Conservation (phyloP, 2,797 vertebrate genomes). For the Poeciliopsis paucimaculata region DNA sequence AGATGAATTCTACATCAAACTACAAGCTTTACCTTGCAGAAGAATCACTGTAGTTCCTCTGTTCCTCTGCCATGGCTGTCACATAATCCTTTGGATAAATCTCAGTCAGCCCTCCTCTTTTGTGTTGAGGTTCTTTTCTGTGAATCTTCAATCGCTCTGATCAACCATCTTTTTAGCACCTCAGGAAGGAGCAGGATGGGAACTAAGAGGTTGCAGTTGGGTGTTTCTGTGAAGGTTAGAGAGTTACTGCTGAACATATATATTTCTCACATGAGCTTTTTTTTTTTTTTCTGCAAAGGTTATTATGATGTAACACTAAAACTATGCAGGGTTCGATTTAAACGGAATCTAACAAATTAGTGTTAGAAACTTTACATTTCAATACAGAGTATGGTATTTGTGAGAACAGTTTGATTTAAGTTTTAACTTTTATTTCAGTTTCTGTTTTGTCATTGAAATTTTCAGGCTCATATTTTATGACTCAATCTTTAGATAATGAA, state of each 20-base stretch:
- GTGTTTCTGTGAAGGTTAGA: not conserved
- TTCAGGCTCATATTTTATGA: not conserved
- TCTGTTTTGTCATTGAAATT: not conserved
- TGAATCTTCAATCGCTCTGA: not conserved
- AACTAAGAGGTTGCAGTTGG: not conserved
- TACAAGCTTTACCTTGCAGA: conserved; percentile 6
- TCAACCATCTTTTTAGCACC: not conserved
- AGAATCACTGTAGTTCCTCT: conserved; percentile 1
- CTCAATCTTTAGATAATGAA: not conserved
- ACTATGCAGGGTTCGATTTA: not conserved
- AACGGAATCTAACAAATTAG: not conserved
- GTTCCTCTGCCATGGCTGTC: conserved; percentile 4
- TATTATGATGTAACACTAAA: not conserved
- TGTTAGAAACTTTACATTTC: not conserved
- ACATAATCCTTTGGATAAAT: not conserved
- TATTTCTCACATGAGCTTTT: not conserved
- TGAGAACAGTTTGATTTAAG: not conserved
- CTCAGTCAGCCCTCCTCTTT: not conserved
- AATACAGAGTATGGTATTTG: not conserved
- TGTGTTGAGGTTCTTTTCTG: not conserved
- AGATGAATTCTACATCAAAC: not conserved
- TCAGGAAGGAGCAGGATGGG: not conserved
- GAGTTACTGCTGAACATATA: not conserved
- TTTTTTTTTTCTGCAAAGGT: not conserved
- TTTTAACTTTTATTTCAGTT: not conserved